Percentiles rank a stretch among this genome's conserved stretches.
These are phyloP conservation scores for Mastomys coucha DNA, from an alignment of 2,113 vertebrate species.

Conservation along the genomic window DNA sequence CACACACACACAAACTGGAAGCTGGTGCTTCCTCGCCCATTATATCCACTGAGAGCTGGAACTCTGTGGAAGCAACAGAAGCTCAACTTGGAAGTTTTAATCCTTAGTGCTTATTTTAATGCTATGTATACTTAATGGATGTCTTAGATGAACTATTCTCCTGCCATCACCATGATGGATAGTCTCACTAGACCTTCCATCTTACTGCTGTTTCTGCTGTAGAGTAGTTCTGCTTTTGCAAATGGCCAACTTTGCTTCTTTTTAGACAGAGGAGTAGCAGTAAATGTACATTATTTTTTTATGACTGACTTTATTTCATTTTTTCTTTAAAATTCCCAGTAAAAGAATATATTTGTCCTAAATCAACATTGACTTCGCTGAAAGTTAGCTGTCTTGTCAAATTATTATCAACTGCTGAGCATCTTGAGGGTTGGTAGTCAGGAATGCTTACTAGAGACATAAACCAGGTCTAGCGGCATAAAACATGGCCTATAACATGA, in stretches of 20 bases:
- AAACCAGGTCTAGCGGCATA: background rate
- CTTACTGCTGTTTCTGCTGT: background rate
- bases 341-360: background rate
- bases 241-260: background rate
- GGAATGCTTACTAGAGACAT: accelerated
- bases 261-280: background rate
- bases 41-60: background rate
- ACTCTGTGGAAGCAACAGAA: background rate
- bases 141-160: background rate
- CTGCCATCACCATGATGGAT: accelerated
- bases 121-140: background rate
- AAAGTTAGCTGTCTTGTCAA: background rate
- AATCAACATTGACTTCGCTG: background rate
- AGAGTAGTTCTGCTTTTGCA: background rate
- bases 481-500: background rate
- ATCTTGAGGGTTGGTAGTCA: background rate
- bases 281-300: background rate
- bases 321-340: background rate
- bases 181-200: too few relatives aligned
- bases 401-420: slow-evolving; percentile 10
- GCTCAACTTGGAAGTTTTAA: background rate
- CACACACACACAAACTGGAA: background rate
- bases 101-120: background rate
- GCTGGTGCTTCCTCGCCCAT: background rate
- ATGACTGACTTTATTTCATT: background rate